phyloP scores from a whole-genome alignment of 2,888 invertebrate genomes.

The Hydroisotoma schaefferi region DNA sequence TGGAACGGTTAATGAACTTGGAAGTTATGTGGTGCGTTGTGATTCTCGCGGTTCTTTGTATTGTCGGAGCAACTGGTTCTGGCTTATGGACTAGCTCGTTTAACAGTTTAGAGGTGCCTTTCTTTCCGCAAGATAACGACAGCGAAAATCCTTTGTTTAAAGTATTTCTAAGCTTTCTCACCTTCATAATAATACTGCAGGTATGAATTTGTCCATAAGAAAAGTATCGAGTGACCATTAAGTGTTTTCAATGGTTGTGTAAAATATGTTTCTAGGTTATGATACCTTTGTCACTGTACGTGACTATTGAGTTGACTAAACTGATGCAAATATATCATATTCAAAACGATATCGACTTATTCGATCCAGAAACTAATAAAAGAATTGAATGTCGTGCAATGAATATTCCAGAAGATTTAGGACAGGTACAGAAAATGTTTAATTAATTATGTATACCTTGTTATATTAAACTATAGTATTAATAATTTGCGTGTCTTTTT shows the following conservation, averaged over 20 bases:
- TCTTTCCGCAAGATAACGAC: conserved; percentile 57
- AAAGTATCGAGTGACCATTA: background rate
- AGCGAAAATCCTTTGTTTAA: conserved; percentile 61
- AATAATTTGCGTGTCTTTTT: conserved; percentile 13
- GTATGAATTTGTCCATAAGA: conserved; percentile 53
- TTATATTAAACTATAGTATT: background rate
- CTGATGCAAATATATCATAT: conserved; percentile 93
- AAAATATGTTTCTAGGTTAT: conserved; percentile 63
- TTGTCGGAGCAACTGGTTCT: conserved; percentile 86
- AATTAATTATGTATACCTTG: background rate
- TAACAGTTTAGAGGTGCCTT: conserved; percentile 60
- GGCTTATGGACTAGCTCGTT: conserved; percentile 75
- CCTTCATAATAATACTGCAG: conserved; percentile 91
- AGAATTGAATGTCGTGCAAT: conserved; percentile 85
- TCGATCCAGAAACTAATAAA: conserved; percentile 76
- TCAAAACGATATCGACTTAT: conserved; percentile 81
- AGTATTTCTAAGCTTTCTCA: conserved; percentile 87
- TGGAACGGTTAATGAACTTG: conserved; percentile 91
- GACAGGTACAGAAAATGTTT: conserved; percentile 63
- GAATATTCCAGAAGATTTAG: conserved; percentile 95
- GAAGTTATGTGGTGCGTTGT: conserved; percentile 96
- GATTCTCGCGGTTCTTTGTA: conserved; percentile 81
- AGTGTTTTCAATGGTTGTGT: background rate
- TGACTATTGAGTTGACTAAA: conserved; percentile 94
- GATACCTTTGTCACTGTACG: conserved; percentile 94